phyloP scores from a whole-genome alignment of 2,113 vertebrate species.

The Microcebus ravelobensis region DNA sequence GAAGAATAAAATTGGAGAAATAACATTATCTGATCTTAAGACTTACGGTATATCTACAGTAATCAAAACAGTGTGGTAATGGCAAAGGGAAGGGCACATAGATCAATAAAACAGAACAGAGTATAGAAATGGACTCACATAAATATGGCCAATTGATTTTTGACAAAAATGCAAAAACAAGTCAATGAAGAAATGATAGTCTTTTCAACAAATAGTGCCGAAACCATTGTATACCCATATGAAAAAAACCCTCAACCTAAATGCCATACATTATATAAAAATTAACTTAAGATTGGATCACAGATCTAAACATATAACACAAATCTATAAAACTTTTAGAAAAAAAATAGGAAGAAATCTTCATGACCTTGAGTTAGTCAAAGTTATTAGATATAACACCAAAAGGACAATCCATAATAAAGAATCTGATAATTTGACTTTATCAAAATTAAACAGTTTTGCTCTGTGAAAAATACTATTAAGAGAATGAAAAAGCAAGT shows the following conservation, averaged over 20 bases:
- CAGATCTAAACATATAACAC: neutral
- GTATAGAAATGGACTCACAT: slow-evolving; percentile 13
- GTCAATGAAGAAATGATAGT: neutral
- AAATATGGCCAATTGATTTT: slow-evolving; percentile 19
- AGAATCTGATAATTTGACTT: neutral
- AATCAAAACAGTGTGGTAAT: neutral
- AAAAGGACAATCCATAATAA: neutral
- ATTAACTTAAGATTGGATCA: neutral
- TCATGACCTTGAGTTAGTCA: neutral
- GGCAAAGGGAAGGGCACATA: neutral
- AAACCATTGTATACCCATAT: neutral
- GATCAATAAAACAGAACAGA: slow-evolving; percentile 27
- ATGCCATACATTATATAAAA: neutral
- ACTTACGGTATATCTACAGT: neutral
- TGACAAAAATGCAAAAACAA: neutral
- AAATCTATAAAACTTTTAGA: neutral
- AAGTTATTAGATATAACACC: neutral
- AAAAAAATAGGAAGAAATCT: neutral
- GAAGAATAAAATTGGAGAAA: neutral
- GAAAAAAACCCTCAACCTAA: neutral
- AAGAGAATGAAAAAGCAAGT: slow-evolving; percentile 5
- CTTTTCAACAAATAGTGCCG: neutral
- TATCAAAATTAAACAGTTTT: slow-evolving; percentile 5
- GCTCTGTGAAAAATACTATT: neutral
- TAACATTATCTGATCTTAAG: neutral